Evolutionary conservation across 1,140 invertebrate genomes (phyloP), one percentile per base, ranked within the genome.

Genomic region (Trichonephila clavata): DNA sequence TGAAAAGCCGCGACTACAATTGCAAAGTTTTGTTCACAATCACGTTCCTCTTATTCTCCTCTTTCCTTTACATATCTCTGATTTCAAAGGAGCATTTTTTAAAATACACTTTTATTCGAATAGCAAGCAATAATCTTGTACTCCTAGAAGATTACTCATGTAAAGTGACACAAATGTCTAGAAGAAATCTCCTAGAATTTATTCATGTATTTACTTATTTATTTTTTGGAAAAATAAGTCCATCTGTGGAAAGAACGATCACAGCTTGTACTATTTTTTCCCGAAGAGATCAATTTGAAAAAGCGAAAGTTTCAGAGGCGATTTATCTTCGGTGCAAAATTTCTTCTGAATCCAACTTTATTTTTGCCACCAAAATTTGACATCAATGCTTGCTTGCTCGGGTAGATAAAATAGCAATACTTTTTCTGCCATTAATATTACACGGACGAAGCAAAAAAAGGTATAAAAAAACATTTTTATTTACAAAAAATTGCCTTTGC

Each of bases 251-350:
- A 63, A 4, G n/a, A 84, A 27, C 81, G 24, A 86, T 86, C 84
- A 6, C 10, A 57, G 39, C 13, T 27, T 24, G n/a, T 39, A 18
- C 10, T 57, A 8, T 16, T 39, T 27, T 20, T 61, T 86, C 13
- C 59, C 84, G 63, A 61, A 86, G 84, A 59, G 84, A 86, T 86
- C 84, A 86, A 86, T 86, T 86, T 86, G 21, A 59, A 43, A 59
- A 50, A 50, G 21, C 21, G 50, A 83, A 8, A 50, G 81, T 57
- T 77, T 20, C 71, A 18, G 32, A 77, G 5, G 16, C 71, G 71
- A 77, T 77, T 39, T 39, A 77, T 32, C 68, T 77, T 77, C 68
- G 2, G 20, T 39, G 27, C 13, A 77, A 32, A 77, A 32, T 16
- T 5, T 77, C 50, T 32, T 77, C 68, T 39, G 14, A 2, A 32